Percentiles rank a stretch among this genome's conserved stretches.
Conservation (phyloP, 2,888 invertebrate genomes). For the Drosophila atripex region DNA sequence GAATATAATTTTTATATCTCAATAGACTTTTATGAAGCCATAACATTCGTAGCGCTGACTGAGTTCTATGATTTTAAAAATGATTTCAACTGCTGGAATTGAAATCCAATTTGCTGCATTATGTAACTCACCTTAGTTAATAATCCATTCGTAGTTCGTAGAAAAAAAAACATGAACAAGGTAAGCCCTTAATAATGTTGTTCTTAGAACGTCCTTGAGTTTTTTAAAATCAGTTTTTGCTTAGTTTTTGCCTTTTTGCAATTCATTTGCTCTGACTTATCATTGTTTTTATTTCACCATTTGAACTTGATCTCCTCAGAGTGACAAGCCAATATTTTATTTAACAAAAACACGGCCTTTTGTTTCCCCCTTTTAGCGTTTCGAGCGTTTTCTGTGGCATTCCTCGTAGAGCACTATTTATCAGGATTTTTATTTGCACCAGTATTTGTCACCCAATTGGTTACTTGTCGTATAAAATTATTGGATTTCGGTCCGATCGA, state of each 20-base stretch:
- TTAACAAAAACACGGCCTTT: constrained; percentile 14
- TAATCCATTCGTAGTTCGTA: constrained; percentile 16
- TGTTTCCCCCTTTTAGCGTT: background rate
- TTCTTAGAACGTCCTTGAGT: constrained; percentile 22
- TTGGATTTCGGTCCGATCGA: constrained; percentile 62
- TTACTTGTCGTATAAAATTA: constrained; percentile 2
- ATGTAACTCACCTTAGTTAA: constrained; percentile 31
- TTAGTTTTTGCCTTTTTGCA: constrained; percentile 35
- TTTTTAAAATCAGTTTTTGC: constrained; percentile 1
- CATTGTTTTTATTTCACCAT: constrained; percentile 57
- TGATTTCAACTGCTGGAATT: background rate
- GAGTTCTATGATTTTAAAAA: background rate
- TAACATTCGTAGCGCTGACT: background rate
- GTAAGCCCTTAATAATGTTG: background rate
- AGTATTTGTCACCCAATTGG: constrained; percentile 29
- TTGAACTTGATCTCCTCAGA: constrained; percentile 51
- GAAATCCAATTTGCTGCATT: constrained; percentile 2
- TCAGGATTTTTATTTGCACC: constrained; percentile 4
- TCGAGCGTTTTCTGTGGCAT: constrained; percentile 5
- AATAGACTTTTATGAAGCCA: background rate
- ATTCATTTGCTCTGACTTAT: constrained; percentile 46
- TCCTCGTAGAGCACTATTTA: constrained; percentile 1
- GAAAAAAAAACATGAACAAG: background rate
- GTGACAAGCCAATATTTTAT: constrained; percentile 30
- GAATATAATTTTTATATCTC: background rate